Evolutionary conservation across 2,797 vertebrate genomes (phyloP).

Genomic region (Rhinoraja longicauda): DNA sequence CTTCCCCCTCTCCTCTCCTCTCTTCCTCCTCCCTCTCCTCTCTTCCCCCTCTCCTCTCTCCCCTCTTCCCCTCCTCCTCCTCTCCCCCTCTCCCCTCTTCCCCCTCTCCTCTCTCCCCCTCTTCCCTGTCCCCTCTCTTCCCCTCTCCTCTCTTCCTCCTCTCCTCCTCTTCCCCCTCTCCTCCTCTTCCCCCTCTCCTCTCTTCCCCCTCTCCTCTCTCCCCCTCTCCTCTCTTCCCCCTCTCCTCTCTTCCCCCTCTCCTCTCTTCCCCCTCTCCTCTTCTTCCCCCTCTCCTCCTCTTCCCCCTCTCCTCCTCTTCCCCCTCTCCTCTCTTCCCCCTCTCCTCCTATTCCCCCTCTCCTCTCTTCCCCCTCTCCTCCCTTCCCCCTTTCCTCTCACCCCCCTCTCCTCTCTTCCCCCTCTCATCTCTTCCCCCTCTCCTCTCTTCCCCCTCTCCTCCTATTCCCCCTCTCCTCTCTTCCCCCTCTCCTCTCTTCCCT

Average conservation of each 20-base stretch:
- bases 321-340: too few relatives aligned
- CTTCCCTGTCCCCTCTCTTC: rapidly evolving
- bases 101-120: not conserved
- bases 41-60: not conserved
- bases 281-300: not conserved
- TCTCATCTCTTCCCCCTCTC: not conserved
- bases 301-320: too few relatives aligned
- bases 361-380: too few relatives aligned
- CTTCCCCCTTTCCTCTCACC: too few relatives aligned
- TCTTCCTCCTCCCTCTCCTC: not conserved
- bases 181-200: not conserved
- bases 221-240: not conserved
- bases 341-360: too few relatives aligned
- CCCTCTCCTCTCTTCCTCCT: not conserved
- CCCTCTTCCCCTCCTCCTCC: not conserved
- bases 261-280: not conserved
- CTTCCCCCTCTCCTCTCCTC: too few relatives aligned
- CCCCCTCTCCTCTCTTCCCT: too few relatives aligned
- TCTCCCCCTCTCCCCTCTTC: not conserved
- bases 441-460: not conserved
- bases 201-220: not conserved
- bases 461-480: rapidly evolving
- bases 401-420: too few relatives aligned
- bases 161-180: not conserved
- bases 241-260: rapidly evolving